Evolutionary conservation across 35 echinoderm and acorn worm species (phyloP).

Genomic region (Amphiura filiformis): DNA sequence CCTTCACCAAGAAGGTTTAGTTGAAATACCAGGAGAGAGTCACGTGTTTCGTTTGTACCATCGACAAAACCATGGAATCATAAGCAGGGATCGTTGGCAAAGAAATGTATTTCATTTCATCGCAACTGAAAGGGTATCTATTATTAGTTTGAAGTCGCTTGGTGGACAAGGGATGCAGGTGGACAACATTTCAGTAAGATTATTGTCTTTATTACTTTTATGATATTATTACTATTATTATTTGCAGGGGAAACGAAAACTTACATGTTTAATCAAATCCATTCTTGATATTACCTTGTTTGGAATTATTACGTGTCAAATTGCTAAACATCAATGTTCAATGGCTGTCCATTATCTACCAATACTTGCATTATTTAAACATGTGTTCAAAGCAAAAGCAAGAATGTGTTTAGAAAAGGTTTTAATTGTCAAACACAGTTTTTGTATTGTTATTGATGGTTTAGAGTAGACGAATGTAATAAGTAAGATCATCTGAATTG

Average conservation of each 20-base stretch:
- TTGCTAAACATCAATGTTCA: too few species aligned
- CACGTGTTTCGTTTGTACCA: conserved; percentile 23
- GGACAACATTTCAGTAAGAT: not conserved
- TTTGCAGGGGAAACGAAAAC: not conserved
- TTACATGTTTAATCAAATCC: not conserved
- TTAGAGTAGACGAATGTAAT: too few species aligned
- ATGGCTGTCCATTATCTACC: too few species aligned
- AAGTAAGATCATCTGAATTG: too few species aligned
- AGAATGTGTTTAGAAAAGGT: too few species aligned
- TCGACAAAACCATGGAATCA: not conserved
- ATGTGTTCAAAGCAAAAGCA: too few species aligned
- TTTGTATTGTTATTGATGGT: too few species aligned
- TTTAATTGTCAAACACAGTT: too few species aligned
- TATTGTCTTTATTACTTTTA: not conserved
- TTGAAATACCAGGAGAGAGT: conserved; percentile 10
- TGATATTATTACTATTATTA: not conserved
- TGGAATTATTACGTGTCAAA: not conserved
- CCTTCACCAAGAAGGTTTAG: conserved; percentile 18
- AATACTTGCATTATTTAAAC: too few species aligned
- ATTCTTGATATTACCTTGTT: not conserved
- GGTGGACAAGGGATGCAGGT: not conserved
- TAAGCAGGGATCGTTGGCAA: not conserved
- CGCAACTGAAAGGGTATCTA: not conserved
- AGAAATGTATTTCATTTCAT: conserved; percentile 7
- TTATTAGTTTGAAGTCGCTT: not conserved